Conservation (phyloP, 2,113 vertebrate genomes). For the Cynopterus brachyotis region DNA sequence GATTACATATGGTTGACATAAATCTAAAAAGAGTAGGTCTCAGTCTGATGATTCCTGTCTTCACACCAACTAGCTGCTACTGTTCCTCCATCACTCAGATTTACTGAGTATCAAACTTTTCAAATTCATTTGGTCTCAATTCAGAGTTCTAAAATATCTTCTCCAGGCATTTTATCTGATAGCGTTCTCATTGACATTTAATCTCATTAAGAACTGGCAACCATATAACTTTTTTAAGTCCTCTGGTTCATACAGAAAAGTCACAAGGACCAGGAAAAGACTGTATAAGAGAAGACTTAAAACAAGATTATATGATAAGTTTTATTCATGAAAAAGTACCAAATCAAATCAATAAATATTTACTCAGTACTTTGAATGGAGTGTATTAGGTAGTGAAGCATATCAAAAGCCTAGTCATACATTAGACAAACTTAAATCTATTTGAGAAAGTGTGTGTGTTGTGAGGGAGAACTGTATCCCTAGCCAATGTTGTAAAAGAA, state of each 20-base stretch:
- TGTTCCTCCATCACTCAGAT: not conserved
- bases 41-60: not conserved
- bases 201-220: constrained; percentile 17
- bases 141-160: not conserved
- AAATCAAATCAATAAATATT: constrained; percentile 45
- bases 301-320: constrained; percentile 12
- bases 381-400: not conserved
- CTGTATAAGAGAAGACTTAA: constrained; percentile 10
- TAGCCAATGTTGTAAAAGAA: not conserved
- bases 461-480: not conserved
- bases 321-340: constrained; percentile 22
- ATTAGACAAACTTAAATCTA: constrained; percentile 33
- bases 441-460: not conserved
- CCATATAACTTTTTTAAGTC: not conserved
- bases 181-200: not conserved
- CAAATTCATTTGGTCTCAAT: constrained; percentile 28
- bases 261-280: constrained; percentile 30
- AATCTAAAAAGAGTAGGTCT: not conserved
- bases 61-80: not conserved
- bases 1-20: not conserved
- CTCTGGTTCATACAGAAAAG: not conserved
- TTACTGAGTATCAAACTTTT: not conserved
- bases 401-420: not conserved
- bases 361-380: constrained; percentile 22
- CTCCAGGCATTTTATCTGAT: not conserved